Conservation (phyloP, 2,888 invertebrate genomes). For the Nineta flava region DNA sequence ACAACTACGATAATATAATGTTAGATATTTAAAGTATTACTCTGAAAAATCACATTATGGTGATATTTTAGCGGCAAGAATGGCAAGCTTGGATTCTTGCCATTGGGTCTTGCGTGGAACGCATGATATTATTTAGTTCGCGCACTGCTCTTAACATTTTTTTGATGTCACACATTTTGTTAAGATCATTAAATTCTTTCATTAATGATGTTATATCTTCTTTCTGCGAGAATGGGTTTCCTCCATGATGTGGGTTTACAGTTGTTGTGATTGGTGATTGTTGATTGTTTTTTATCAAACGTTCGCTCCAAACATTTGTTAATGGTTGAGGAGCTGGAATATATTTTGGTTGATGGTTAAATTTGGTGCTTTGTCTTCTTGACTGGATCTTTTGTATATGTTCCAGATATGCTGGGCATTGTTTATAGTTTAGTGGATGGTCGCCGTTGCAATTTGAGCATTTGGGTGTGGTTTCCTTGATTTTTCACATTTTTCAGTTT, state of each 20-base stretch:
- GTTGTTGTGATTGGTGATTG: no score
- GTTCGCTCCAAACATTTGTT: background rate
- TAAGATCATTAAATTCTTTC: no score
- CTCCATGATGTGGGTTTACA: no score
- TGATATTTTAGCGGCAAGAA: background rate
- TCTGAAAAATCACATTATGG: no score
- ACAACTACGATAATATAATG: no score
- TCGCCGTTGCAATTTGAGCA: background rate
- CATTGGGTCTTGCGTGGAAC: background rate
- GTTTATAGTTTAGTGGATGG: background rate
- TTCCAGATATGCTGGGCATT: background rate
- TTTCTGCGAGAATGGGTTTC: no score
- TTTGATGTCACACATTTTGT: no score
- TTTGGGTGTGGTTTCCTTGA: background rate
- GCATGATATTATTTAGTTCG: no score
- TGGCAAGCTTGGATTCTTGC: background rate
- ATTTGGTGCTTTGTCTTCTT: background rate
- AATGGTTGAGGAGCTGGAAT: background rate
- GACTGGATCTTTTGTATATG: background rate
- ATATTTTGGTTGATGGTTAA: background rate
- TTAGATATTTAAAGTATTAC: no score
- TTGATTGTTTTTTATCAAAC: background rate
- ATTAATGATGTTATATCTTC: background rate
- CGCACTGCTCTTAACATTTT: no score
- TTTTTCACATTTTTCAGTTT: background rate